Evolutionary conservation across 2,888 invertebrate species (phyloP), one percentile per base, ranked within the genome.

Genomic region (Protodeltote pygarga): DNA sequence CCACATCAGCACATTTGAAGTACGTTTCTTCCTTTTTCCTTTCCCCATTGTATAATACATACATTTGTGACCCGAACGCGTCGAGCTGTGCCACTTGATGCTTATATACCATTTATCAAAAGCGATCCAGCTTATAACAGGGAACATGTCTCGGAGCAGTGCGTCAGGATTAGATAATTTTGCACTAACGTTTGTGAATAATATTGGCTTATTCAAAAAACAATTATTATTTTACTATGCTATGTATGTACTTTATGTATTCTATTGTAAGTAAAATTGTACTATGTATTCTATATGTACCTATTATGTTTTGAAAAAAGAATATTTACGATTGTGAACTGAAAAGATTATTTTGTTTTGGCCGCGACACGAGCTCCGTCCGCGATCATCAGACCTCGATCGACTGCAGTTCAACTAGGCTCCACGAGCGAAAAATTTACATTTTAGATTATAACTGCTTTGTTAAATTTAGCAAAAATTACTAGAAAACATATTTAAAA

Each of bases 61-160:
- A 67, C 73, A 74, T 75, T 77, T 67, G 54, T 44, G 44, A 24
- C 59, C 58, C 60, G 27, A 46, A 64, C 77, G 76, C 76, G 79
- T 71, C 67, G 44, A 31, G 42, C 45, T 11, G 21, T 40, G 45
- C 32, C 48, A 51, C 52, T 66, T 55, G 58, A 47, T 45, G 47
- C 41, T 46, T 47, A 45, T 39, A 31, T 25, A 34, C 48, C 59
- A 68, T 68, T 62, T 68, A 60, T 66, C 67, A 70, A 42, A 58
- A 59, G 42, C 37, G 55, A 69, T 60, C 52, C 54, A 40, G 53
- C 57, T 57, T 60, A 52, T 54, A 66, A 59, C 59, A 14, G 17
- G 27, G 51, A 42, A 54, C 45, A 62, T 49, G 27, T 50, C 5
- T 19, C 9, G 29, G 19, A 37, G 10, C 33, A 10, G 15, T 9